phyloP scores from a whole-genome alignment of 2,888 invertebrate genomes.

The Sclerodermus sp. region DNA sequence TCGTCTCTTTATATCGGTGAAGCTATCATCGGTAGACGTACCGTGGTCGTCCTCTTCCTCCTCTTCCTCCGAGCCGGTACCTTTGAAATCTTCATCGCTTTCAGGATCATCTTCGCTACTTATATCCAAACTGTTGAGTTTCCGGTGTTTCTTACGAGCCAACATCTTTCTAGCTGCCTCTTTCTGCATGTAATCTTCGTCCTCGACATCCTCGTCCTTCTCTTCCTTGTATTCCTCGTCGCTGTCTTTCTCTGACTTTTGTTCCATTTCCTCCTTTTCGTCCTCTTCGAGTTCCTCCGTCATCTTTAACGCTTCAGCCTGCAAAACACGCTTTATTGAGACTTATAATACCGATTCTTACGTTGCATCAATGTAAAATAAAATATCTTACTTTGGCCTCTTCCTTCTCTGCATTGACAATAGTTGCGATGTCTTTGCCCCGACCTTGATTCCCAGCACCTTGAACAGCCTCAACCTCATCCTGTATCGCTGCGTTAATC shows the following conservation, averaged over 20 bases:
- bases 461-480: constrained; percentile 74
- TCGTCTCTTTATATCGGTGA: constrained; percentile 59
- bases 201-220: constrained; percentile 44
- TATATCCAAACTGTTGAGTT: constrained; percentile 79
- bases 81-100: constrained; percentile 91
- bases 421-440: constrained; percentile 92
- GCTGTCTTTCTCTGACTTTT: constrained; percentile 45
- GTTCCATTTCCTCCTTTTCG: constrained; percentile 54
- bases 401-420: constrained; percentile 75
- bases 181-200: constrained; percentile 50
- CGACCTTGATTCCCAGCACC: constrained; percentile 80
- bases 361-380: background rate
- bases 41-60: constrained; percentile 61
- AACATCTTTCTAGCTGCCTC: constrained; percentile 44
- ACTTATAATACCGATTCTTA: background rate
- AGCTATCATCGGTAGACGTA: constrained; percentile 64
- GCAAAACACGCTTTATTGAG: constrained; percentile 17
- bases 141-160: constrained; percentile 67
- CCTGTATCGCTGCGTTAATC: constrained; percentile 87
- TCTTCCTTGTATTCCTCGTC: constrained; percentile 54
- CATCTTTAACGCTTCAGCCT: constrained; percentile 40
- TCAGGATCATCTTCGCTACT: constrained; percentile 78
- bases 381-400: constrained; percentile 54
- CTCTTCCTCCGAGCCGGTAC: constrained; percentile 69
- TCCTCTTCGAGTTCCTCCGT: constrained; percentile 57